A percentile compares a stretch with the other conserved stretches of the same genome.
These are phyloP conservation scores for Disparrhopalites patrizii DNA, from an alignment of 2,888 invertebrate species.

Conservation along the genomic window DNA sequence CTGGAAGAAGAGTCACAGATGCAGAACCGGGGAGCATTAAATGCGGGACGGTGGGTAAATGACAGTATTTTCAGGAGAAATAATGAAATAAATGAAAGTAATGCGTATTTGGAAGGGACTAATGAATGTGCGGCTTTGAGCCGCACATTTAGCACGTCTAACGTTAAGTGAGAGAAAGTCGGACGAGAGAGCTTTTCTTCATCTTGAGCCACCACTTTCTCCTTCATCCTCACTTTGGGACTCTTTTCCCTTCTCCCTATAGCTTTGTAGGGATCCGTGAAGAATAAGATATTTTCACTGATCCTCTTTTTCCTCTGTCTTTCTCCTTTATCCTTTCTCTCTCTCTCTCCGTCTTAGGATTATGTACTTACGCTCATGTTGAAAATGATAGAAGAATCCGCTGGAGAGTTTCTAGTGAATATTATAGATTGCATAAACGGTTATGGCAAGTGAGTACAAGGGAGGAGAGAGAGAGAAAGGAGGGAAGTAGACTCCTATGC, in stretches of 20 bases:
- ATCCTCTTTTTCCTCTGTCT: no score
- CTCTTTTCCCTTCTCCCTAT: no score
- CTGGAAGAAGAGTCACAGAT: constrained; percentile 3
- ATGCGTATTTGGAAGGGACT: constrained; percentile 15
- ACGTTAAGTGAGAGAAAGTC: background rate
- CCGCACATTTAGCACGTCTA: constrained; percentile 5
- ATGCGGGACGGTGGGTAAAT: background rate
- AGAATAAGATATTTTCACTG: no score
- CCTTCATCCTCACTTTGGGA: background rate
- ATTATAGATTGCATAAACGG: constrained; percentile 23
- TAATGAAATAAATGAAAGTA: constrained; percentile 17
- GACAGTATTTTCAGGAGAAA: constrained; percentile 4
- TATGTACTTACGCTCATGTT: no score
- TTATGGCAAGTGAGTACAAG: constrained; percentile 7
- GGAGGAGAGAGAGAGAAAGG: background rate
- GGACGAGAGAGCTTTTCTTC: background rate
- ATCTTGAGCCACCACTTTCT: background rate
- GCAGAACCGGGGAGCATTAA: background rate
- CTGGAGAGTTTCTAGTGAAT: constrained; percentile 12
- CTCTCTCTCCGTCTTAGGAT: no score
- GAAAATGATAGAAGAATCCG: constrained; percentile 7
- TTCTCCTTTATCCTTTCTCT: background rate
- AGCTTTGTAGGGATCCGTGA: no score
- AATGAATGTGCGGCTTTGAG: constrained; percentile 16
- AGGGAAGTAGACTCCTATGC: background rate